Conservation (phyloP, 2,113 vertebrate species). For the Petrocephalus microphthalmus region DNA sequence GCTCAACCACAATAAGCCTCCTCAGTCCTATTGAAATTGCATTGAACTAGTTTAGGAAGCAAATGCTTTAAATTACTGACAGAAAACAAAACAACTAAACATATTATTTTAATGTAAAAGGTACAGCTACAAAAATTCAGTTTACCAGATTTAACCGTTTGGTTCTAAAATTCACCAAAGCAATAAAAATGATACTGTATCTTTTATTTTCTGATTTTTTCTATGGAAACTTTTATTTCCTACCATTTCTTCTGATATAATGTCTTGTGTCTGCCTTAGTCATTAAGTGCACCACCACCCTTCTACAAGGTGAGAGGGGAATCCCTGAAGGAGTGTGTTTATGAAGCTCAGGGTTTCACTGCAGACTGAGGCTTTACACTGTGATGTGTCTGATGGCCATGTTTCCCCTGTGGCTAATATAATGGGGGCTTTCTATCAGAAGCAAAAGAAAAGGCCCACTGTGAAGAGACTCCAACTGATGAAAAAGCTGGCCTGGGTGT, state of each 20-base stretch:
- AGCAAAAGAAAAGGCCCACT: not conserved
- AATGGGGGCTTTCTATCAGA: constrained; percentile 15
- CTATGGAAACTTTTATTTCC: not conserved
- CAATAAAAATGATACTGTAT: not conserved
- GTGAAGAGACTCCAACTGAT: not conserved
- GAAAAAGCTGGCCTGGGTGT: not conserved
- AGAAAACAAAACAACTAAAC: not conserved
- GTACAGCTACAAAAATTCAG: not conserved
- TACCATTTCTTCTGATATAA: not conserved
- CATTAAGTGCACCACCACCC: not conserved
- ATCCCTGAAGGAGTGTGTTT: not conserved
- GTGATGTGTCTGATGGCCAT: not conserved
- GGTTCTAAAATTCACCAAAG: not conserved
- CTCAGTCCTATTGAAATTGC: not conserved
- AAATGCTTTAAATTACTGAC: not conserved
- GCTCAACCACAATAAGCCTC: not conserved
- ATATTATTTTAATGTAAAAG: not conserved
- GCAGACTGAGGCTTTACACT: not conserved
- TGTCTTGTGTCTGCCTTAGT: not conserved
- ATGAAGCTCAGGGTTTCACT: not conserved
- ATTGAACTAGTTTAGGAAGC: not conserved
- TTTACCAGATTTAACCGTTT: not conserved
- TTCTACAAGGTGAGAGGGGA: not conserved
- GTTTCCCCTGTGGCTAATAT: not conserved
- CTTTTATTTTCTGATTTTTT: not conserved